phyloP scores from a whole-genome alignment of 1,140 invertebrate genomes.

The Sitodiplosis mosellana region DNA sequence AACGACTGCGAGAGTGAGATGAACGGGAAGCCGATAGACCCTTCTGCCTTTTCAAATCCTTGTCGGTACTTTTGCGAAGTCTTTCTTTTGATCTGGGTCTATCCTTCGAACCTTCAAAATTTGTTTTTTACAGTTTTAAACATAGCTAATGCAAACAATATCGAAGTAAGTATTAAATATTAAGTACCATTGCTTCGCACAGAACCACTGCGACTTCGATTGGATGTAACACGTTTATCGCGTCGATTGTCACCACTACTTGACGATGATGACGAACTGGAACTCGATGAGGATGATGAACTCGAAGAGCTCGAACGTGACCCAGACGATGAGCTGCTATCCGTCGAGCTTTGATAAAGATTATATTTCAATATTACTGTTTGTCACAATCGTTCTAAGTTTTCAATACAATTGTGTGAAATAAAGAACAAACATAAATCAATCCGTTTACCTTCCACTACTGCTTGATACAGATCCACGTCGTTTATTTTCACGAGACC shows the following conservation, averaged over 20 bases:
- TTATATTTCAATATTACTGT: slow-evolving; percentile 2
- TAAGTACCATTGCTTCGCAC: slow-evolving; percentile 3
- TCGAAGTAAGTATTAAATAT: slow-evolving; percentile 6
- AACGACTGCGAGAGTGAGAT: slow-evolving; percentile 4
- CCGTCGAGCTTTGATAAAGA: slow-evolving; percentile 14
- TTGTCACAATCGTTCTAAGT: slow-evolving; percentile 2
- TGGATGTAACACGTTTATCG: slow-evolving; percentile 11
- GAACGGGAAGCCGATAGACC: background rate
- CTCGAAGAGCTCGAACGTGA: slow-evolving; percentile 51
- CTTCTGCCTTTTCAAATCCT: slow-evolving; percentile 18
- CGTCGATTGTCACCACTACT: slow-evolving; percentile 37
- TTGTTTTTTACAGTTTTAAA: too few relatives aligned
- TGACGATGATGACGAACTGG: slow-evolving; percentile 32
- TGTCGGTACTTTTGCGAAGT: slow-evolving; percentile 29
- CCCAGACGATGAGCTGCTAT: slow-evolving; percentile 49
- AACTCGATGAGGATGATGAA: slow-evolving; percentile 36
- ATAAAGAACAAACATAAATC: background rate
- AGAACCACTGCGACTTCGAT: background rate
- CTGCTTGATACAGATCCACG: slow-evolving; percentile 47
- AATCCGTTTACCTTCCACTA: slow-evolving; percentile 42
- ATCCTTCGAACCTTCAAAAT: slow-evolving; percentile 14
- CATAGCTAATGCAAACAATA: too few relatives aligned
- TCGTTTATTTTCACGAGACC: slow-evolving; percentile 10
- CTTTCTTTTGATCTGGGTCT: slow-evolving; percentile 13
- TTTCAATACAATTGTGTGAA: background rate